Evolutionary conservation across 2,797 vertebrate species (phyloP), one percentile per base, ranked within the genome.

Genomic region (Molothrus aeneus): DNA sequence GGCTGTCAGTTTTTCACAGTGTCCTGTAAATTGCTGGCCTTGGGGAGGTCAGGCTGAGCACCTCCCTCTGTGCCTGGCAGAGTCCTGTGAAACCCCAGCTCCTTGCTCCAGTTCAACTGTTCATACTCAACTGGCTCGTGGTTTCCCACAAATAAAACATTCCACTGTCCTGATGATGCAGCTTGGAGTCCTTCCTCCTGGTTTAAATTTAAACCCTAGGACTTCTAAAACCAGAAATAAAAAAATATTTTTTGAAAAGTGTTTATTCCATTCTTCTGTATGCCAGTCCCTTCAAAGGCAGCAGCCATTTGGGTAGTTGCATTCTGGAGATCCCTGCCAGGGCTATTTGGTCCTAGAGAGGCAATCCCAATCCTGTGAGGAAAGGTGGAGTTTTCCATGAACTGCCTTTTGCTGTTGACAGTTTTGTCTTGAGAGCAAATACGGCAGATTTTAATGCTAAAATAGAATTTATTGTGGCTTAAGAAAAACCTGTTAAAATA

Each of bases 281-380:
- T 86, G 95, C 96, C 94, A 95, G 89, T 89, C 90, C 51, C 60
- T 97, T 97, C 97, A 96, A 97, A 94, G 94, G 97, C 97, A 98
- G 97, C 96, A 97, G 97, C 97, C 97, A 80, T 86, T 92, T 91
- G 17, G 81, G 94, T 94, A 93, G 93, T 93, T 91, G 90, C 93
- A 60, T 94, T 94, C 73, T 87, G 80, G 73, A 96, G 94, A 71
- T 85, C 75, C 93, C 61, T 20, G 56, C 59, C 70, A 36, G 60
- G 75, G 88, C 97, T 70, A 26, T 34, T 74, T 95, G 92, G 88
- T 96, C 90, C 69, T 80, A 42, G 90, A 68, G 87, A 92, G 97
- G 96, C 97, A 97, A 95, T 97, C 97, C 96, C 95, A 95, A 70
- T 89, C 93, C 94, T 29, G 24, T 92, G 96, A 65, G 96, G 95